phyloP scores from a whole-genome alignment of 2,888 invertebrate genomes.

The Microctonus aethiopoides region DNA sequence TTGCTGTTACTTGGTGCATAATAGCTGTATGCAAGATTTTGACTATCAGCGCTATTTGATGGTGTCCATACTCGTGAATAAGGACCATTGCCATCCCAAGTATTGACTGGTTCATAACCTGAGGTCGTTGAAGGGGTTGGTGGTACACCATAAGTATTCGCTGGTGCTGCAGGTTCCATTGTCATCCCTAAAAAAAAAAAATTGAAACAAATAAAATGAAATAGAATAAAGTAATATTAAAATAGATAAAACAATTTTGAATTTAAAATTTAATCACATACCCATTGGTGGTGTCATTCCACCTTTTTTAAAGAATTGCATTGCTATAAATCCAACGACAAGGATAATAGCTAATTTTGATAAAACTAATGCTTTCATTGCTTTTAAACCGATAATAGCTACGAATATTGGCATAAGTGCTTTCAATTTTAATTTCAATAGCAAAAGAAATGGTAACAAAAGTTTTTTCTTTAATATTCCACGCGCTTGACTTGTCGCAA shows the following conservation, averaged over 20 bases:
- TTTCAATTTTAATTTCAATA: constrained; percentile 86
- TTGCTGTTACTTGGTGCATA: constrained; percentile 73
- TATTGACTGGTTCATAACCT: constrained; percentile 74
- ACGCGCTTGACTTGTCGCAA: constrained; percentile 70
- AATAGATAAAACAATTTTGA: neutral
- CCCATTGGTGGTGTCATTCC: constrained; percentile 70
- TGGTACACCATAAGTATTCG: constrained; percentile 78
- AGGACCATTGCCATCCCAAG: constrained; percentile 81
- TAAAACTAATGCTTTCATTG: constrained; percentile 84
- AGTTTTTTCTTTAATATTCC: constrained; percentile 85
- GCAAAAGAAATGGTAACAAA: constrained; percentile 80
- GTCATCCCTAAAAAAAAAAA: constrained; percentile 75
- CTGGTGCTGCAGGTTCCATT: constrained; percentile 74
- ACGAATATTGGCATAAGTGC: constrained; percentile 85
- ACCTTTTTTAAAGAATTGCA: constrained; percentile 83
- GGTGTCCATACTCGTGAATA: constrained; percentile 83
- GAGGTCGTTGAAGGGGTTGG: constrained; percentile 71
- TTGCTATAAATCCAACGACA: constrained; percentile 83
- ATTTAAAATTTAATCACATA: constrained; percentile 41
- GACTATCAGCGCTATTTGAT: constrained; percentile 58
- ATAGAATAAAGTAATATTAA: neutral
- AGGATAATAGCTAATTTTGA: constrained; percentile 85
- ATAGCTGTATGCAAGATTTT: constrained; percentile 67
- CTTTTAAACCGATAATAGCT: constrained; percentile 82
- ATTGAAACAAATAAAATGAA: neutral